Evolutionary conservation across 2,797 vertebrate species (phyloP).

Genomic region (Huso huso): DNA sequence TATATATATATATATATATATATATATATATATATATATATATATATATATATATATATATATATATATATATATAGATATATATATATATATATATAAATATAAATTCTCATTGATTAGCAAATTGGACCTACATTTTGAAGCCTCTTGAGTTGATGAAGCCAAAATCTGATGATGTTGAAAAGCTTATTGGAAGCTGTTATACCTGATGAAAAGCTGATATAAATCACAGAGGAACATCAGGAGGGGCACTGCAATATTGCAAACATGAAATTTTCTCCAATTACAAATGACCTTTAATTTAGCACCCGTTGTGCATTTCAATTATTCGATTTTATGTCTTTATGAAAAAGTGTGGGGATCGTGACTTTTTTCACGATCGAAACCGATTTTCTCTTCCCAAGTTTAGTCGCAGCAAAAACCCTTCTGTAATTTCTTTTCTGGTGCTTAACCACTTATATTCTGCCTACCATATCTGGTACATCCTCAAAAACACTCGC

Average conservation of each 20-base stretch:
- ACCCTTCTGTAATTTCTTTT: no score
- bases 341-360: constrained; percentile 29
- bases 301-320: constrained; percentile 32
- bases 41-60: no score
- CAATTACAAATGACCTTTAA: constrained; percentile 45
- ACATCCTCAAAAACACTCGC: no score
- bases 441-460: no score
- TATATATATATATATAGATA: no score
- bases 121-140: constrained; percentile 17
- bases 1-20: no score
- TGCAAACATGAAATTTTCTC: constrained; percentile 9
- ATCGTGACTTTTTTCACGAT: no score
- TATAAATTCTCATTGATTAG: constrained; percentile 14
- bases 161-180: constrained; percentile 16
- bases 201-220: constrained; percentile 13
- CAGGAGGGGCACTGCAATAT: constrained; percentile 3
- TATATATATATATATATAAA: no score
- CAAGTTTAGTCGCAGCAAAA: no score
- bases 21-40: no score
- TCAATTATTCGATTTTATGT: constrained; percentile 33
- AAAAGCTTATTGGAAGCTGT: constrained; percentile 16
- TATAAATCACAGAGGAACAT: not conserved
- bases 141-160: constrained; percentile 17
- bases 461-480: no score
- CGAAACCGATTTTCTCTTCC: no score